Conservation (phyloP, 2,797 vertebrate species). For the Cuniculus paca region DNA sequence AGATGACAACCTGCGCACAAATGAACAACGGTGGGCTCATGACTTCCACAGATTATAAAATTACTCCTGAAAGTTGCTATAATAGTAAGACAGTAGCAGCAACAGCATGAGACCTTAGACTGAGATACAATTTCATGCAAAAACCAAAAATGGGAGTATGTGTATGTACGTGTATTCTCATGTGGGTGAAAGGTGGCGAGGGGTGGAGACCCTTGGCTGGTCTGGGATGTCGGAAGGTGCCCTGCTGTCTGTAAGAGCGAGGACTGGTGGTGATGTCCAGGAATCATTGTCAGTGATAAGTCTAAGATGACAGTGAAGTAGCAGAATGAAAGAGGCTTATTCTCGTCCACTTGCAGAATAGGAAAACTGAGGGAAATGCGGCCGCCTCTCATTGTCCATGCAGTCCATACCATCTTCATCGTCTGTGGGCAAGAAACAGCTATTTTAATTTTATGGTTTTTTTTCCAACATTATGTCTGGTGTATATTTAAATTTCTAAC, state of each 20-base stretch:
- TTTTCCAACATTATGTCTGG: not conserved
- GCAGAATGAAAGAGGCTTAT: slow-evolving; percentile 89
- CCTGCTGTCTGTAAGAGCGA: slow-evolving; percentile 85
- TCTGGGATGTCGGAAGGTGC: slow-evolving; percentile 87
- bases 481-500: not conserved
- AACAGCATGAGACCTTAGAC: slow-evolving; percentile 89
- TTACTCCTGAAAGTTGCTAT: slow-evolving; percentile 87
- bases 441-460: not conserved
- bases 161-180: slow-evolving; percentile 57
- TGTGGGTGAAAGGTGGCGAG: slow-evolving; percentile 75
- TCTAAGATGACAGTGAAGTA: slow-evolving; percentile 89
- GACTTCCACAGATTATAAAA: slow-evolving; percentile 85
- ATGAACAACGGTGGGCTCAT: slow-evolving; percentile 83
- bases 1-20: slow-evolving; percentile 84
- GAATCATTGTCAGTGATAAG: slow-evolving; percentile 90
- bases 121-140: slow-evolving; percentile 89
- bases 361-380: slow-evolving; percentile 99
- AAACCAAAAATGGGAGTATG: slow-evolving; percentile 84
- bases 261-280: slow-evolving; percentile 88
- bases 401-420: slow-evolving; percentile 99
- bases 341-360: slow-evolving; percentile 99
- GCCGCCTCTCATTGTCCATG: slow-evolving; percentile 97
- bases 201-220: slow-evolving; percentile 83
- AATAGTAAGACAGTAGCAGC: slow-evolving; percentile 88
- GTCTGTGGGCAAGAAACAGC: slow-evolving; percentile 88